These are phyloP conservation scores for Atrichornis clamosus DNA, from an alignment of 2,113 vertebrate genomes.

Conservation along the genomic window DNA sequence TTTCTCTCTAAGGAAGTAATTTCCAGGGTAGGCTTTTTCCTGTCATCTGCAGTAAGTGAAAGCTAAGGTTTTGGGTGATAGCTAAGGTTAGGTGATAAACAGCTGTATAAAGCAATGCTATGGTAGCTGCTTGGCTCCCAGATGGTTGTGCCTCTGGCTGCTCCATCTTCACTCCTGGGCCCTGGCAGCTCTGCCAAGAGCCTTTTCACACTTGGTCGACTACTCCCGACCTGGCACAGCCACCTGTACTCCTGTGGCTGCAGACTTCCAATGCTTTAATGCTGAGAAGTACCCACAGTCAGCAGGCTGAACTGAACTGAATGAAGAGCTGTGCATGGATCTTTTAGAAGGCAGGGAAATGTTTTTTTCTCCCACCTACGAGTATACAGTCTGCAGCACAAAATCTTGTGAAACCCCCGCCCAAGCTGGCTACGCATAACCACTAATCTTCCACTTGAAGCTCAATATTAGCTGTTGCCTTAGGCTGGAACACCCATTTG, in stretches of 20 bases:
- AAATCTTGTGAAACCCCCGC: neutral
- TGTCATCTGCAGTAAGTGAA: neutral
- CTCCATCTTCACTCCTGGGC: rapidly evolving
- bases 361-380: neutral
- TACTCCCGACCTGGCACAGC: neutral
- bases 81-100: rapidly evolving
- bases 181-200: neutral
- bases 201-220: neutral
- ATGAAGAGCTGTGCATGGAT: neutral
- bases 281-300: neutral
- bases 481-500: neutral
- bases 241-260: rapidly evolving
- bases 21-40: neutral
- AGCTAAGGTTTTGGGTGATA: neutral
- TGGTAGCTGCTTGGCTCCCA: neutral
- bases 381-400: neutral
- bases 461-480: neutral
- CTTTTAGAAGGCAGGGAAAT: neutral
- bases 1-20: neutral
- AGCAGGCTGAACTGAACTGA: neutral
- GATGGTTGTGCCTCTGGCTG: neutral
- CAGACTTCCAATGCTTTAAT: neutral
- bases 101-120: neutral
- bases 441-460: neutral
- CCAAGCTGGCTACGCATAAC: neutral